Base-by-base conservation (phyloP, 2,113 vertebrate genomes). In the Catharus fuscescens region DNA sequence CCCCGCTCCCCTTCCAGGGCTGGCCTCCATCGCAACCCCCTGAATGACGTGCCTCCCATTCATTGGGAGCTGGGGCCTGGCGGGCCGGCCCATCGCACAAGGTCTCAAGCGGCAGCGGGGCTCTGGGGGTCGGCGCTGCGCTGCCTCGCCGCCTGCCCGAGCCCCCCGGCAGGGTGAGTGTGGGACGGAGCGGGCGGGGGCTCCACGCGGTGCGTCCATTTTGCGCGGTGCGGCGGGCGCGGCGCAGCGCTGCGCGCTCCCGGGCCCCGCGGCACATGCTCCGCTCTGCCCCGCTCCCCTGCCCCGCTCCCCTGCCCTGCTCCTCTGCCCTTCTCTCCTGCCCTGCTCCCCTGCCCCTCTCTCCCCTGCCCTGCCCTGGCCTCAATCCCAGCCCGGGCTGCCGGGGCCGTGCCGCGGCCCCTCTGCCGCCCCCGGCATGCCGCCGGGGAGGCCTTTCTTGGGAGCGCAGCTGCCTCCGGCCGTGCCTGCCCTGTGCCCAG, bases 51-150 rank as follows among this genome's bases (percentile, higher is more conserved):
- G 7, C 48, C 48, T 32, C 6, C 26, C 40, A 64, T 72, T 71
- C 80, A 54, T 17, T 20, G 26, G 36, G 44, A 59, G n/a, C 2
- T 4, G 7, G 3, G 4, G 23, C 18, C 2, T 3, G 1, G 23
- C 7, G 45, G 73, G 57, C 45, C 18, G 32, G 20, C 21, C 38
- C 14, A 8, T 38, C 26, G 6, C 15, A 6, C 21, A 9, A n/a
- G 56, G 34, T 45, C 67, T 61, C 57, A 56, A 40, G 48, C 61
- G n/a, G 52, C 24, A 20, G 64, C 8, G 65, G 45, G 54, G 47
- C 40, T 16, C 18, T 1, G 17, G 15, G 38, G 13, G 8, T 9
- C 4, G 14, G 24, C 3, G 42, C 32, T 17, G 34, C 6, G 12
- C 53, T 11, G 38, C 62, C 65, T 88, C 71, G 81, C 91, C 72